Base-by-base conservation (phyloP, 2,888 invertebrate genomes). In the Heteromurus nitidus region DNA sequence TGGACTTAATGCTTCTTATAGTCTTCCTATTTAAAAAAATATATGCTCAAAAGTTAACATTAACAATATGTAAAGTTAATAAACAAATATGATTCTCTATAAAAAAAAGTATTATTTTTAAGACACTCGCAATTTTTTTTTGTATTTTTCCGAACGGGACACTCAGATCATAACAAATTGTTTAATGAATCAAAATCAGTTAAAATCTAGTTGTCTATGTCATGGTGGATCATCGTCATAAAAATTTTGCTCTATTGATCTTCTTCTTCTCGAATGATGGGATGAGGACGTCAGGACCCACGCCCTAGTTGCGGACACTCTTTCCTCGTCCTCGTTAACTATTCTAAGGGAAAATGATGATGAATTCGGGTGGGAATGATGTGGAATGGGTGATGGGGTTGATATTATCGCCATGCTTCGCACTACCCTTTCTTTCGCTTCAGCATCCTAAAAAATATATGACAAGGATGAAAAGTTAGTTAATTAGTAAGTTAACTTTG, bases 31-130 rank as follows among this genome's bases (percentile, higher is more conserved):
- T 22, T 13, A 67, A 26, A 2, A 11, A 65, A 44, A 68, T 24
- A 36, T 68, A 7, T 47, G 67, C 67, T 68, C 67, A 68, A 68
- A 26, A 47, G 65, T 65, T 20, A 64, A 65, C 16, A 65, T 11
- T 13, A 28, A 3, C 28, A 68, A 18, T 68, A 47, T n/a, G n/a
- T n/a, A n/a, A n/a, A n/a, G n/a, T n/a, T n/a, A n/a, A n/a, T n/a
- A n/a, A n/a, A n/a, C n/a, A n/a, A n/a, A n/a, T n/a, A n/a, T n/a
- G n/a, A n/a, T n/a, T n/a, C n/a, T n/a, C n/a, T n/a, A n/a, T n/a
- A n/a, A n/a, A n/a, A n/a, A n/a, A n/a, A n/a, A n/a, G n/a, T n/a
- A n/a, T n/a, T n/a, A n/a, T n/a, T n/a, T n/a, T n/a, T n/a, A n/a
- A n/a, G n/a, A n/a, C n/a, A n/a, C n/a, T n/a, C n/a, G n/a, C n/a